Base-by-base conservation (phyloP, 2,888 invertebrate genomes). In the Pheosia tremula region DNA sequence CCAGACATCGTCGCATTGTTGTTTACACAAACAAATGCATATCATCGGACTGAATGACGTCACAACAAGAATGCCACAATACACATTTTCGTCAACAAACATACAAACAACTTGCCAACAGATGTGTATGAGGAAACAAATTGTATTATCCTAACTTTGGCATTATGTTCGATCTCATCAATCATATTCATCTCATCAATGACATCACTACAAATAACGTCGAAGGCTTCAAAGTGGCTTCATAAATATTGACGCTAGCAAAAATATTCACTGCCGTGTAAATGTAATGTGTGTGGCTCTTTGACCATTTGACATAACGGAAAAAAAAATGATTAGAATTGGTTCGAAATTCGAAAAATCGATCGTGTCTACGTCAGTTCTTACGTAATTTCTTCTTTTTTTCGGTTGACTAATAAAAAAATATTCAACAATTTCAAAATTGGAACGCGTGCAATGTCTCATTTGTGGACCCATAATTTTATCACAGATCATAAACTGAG, bases 11-110 rank as follows among this genome's bases (percentile, higher is more conserved):
- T 49, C 24, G n/a, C 50, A 45, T 10, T 64, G 64, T 64, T 72
- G 78, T 74, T 81, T 83, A 81, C 84, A 75, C 68, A 80, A 82
- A 84, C 80, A 83, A 84, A 85, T 83, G 83, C 77, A 82, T 74
- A 75, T 69, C 71, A 75, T 72, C 24, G 24, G 24, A 24, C 24
- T 75, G 72, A 62, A 4, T 7, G 52, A 47, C 60, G 60, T 60
- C 62, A 60, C 68, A 78, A 81, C 82, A 76, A 67, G 77, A 76
- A 77, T 75, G 72, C 70, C 72, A 75, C 71, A 71, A 72, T 66
- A 70, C 80, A 81, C 78, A 81, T 81, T 75, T 78, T 72, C 68
- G 62, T 66, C 61, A 62, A 70, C 78, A 78, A 73, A 80, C 67
- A 72, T 9, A 10, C 38, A 54, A 43, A 50, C 59, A 36, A 56